Percentiles rank a stretch among this genome's conserved stretches.
phyloP scores from a whole-genome alignment of 2,113 vertebrate species.

The Lichenostomus cassidix region DNA sequence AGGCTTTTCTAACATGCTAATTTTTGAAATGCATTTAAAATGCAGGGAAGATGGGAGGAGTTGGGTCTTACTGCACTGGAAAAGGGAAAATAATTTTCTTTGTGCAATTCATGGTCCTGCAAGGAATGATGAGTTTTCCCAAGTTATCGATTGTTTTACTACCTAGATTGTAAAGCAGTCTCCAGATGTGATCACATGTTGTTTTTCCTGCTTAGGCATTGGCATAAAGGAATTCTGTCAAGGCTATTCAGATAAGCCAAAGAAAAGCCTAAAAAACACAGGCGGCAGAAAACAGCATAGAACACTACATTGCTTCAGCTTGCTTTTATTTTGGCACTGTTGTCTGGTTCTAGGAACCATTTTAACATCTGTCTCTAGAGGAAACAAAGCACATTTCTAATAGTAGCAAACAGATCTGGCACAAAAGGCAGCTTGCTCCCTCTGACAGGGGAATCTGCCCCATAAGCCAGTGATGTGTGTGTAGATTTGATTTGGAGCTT shows the following conservation, averaged over 20 bases:
- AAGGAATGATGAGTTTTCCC: background rate
- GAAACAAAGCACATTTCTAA: background rate
- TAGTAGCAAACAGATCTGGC: background rate
- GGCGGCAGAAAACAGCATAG: background rate
- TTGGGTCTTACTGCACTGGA: background rate
- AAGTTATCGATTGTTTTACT: slow-evolving; percentile 37
- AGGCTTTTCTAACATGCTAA: slow-evolving; percentile 24
- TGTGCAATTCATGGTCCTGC: background rate
- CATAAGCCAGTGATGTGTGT: background rate
- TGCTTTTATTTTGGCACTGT: background rate
- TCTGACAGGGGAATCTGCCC: background rate
- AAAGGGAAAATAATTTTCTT: slow-evolving; percentile 8
- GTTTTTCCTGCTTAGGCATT: background rate
- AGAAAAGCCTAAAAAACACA: background rate
- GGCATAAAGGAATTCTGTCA: slow-evolving; percentile 6
- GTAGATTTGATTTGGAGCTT: background rate
- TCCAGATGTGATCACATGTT: background rate
- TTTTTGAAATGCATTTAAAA: slow-evolving; percentile 18
- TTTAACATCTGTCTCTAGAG: slow-evolving; percentile 16
- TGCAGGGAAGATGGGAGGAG: background rate
- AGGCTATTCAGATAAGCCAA: background rate
- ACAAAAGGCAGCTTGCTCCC: background rate
- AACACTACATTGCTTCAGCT: background rate
- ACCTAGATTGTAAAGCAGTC: background rate
- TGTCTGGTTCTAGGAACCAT: background rate